Conservation (phyloP, 2,113 vertebrate genomes). For the Notothenia coriiceps region DNA sequence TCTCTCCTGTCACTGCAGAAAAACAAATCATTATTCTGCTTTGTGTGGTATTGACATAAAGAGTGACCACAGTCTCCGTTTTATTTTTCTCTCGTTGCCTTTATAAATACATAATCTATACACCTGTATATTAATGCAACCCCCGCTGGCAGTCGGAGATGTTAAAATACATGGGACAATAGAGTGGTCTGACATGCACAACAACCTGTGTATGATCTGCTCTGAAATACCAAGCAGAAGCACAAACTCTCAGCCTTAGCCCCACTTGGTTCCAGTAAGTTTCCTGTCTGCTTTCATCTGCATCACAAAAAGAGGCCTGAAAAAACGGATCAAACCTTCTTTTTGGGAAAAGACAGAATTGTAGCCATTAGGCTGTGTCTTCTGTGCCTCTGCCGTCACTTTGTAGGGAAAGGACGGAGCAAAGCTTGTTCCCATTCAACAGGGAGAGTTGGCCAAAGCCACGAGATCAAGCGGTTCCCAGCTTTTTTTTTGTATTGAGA, state of each 20-base stretch:
- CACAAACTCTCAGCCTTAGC: slow-evolving; percentile 39
- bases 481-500: slow-evolving; percentile 29
- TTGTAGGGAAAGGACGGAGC: slow-evolving; percentile 58
- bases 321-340: slow-evolving; percentile 64
- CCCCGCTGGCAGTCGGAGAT: not conserved
- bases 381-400: slow-evolving; percentile 50
- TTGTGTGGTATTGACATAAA: no score
- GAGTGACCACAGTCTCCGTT: no score
- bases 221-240: slow-evolving; percentile 36
- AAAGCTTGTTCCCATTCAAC: slow-evolving; percentile 66
- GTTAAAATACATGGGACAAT: not conserved
- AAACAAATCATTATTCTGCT: no score
- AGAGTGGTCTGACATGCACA: slow-evolving; percentile 14
- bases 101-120: no score
- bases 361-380: slow-evolving; percentile 66
- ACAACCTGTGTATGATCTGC: slow-evolving; percentile 13
- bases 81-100: no score
- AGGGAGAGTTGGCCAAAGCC: slow-evolving; percentile 65
- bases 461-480: slow-evolving; percentile 62
- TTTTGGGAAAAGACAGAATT: slow-evolving; percentile 57
- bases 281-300: slow-evolving; percentile 70
- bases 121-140: no score
- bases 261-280: slow-evolving; percentile 39
- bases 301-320: slow-evolving; percentile 63
- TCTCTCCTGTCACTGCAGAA: no score